Evolutionary conservation across 2,113 vertebrate genomes (phyloP), one percentile per base, ranked within the genome.

Genomic region (Pedetes capensis): DNA sequence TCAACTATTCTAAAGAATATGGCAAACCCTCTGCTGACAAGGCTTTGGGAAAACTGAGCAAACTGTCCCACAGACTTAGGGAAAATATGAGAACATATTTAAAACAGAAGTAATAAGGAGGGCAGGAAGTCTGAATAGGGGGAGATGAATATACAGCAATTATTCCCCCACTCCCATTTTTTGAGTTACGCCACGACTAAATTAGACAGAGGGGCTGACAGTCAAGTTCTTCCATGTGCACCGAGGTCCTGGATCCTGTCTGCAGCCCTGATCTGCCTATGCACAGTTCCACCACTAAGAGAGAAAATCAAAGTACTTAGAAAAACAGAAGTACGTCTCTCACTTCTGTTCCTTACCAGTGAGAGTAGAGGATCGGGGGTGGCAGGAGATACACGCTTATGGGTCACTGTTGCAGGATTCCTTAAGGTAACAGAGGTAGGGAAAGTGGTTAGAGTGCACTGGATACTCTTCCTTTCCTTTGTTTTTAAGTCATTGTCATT

Each of bases 41-140:
- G 17, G 42, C 51, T 89, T 57, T 86, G 49, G 51, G 27, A 80
- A 93, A 86, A 86, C 5, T 57, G n/a, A 80, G 57, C n/a, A n/a
- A 63, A 87, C 59, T 53, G 18, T 66, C 42, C n/a, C 20, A 27
- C 4, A 81, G 16, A 76, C 37, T 89, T 85, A 88, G 59, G 63
- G 68, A 72, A 75, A 92, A 34, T 2, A 69, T 1, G 8, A 20
- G 2, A 42, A 22, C 71, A 34, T 27, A 51, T 51, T 95, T 76
- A 81, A 57, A 85, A 66, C 0, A 76, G 6, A 34, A 5, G 8
- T 9, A 23, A 79, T n/a, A 59, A 74, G 4, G 47, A 72, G 13
- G 94, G 2, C 39, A 64, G 59, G 44, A 37, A 37, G 55, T 53
- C 76, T 59, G 42, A 32, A 0, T 22, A n/a, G 5, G 61, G 8